Evolutionary conservation across 2,113 vertebrate species (phyloP).

Genomic region (Malurus alboscapulatus): DNA sequence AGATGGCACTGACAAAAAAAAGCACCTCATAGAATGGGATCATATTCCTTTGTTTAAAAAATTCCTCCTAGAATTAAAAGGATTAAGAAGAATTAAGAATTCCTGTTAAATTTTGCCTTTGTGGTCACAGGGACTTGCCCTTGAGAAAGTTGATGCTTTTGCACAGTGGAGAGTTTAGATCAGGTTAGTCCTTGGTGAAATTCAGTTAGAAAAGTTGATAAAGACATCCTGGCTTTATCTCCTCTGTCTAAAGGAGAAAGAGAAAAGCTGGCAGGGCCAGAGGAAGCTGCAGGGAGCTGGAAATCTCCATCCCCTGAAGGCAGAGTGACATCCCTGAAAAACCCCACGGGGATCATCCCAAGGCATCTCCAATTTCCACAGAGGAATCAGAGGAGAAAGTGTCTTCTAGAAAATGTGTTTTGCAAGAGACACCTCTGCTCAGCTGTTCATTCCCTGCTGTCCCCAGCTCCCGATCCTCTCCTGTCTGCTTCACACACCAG

Average conservation of each 20-base stretch:
- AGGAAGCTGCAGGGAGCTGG: background rate
- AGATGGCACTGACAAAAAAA: background rate
- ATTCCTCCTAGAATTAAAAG: background rate
- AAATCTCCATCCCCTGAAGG: background rate
- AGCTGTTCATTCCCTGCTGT: background rate
- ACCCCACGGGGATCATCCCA: background rate
- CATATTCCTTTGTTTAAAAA: background rate
- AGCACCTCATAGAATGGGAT: accelerated
- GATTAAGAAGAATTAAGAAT: too few relatives aligned
- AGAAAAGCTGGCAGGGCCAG: background rate
- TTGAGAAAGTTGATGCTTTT: background rate
- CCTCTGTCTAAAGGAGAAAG: background rate
- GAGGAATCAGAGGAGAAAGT: background rate
- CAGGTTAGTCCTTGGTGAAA: background rate
- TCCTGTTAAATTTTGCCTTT: background rate
- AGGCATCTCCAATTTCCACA: background rate
- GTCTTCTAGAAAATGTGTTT: background rate
- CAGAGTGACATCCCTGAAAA: background rate
- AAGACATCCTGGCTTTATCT: constrained; percentile 17
- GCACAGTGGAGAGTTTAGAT: background rate
- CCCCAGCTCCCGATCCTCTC: background rate
- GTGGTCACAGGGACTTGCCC: background rate
- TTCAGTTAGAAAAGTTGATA: background rate
- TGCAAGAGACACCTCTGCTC: background rate
- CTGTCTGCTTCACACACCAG: background rate